Evolutionary conservation across 2,888 invertebrate genomes (phyloP), one percentile per base, ranked within the genome.

Genomic region (Temnothorax unifasciatus): DNA sequence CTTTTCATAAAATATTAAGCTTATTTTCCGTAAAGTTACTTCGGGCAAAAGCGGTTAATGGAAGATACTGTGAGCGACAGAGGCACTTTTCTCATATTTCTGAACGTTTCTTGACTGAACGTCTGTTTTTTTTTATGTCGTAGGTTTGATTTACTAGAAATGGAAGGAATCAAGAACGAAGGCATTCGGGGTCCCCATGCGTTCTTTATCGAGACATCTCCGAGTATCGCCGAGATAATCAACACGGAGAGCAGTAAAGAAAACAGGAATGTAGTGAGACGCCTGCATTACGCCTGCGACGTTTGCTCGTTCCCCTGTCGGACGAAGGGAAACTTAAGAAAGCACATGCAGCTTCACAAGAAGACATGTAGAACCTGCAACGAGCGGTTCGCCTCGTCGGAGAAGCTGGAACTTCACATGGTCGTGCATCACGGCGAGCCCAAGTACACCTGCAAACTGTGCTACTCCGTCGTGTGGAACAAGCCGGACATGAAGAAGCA

Each of bases 401-500:
- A 81, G 13, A 81, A 59, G 34, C 73, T 71, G 15, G 73, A 81
- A 6, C 71, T 13, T 66, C 95, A 93, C 74, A 89, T 93, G 25
- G 94, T 93, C 0, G 29, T 89, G 5, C 94, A 94, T 64, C 94
- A 94, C 73, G 91, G 91, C 21, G 87, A 92, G 3, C 94, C 94
- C 79, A 83, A 92, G 0, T 94, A 93, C 76, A 94, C 94, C 0
- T 95, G 95, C 71, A 92, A 85, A 0, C 92, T 93, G 0, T 95
- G 95, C 73, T 94, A 94, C 1, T 94, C 94, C 59, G 93, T 93
- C 3, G 93, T 94, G 50, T 91, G 95, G 11, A 94, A 93, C 6
- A 94, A 94, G 63, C 93, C 95, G 81, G 95, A 95, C n/a, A 85
- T 95, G 4, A 94, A 94, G 81, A 94, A 95, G 8, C 95, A 95